Evolutionary conservation across 2,888 invertebrate genomes (phyloP).

Genomic region (Patella pellucida): DNA sequence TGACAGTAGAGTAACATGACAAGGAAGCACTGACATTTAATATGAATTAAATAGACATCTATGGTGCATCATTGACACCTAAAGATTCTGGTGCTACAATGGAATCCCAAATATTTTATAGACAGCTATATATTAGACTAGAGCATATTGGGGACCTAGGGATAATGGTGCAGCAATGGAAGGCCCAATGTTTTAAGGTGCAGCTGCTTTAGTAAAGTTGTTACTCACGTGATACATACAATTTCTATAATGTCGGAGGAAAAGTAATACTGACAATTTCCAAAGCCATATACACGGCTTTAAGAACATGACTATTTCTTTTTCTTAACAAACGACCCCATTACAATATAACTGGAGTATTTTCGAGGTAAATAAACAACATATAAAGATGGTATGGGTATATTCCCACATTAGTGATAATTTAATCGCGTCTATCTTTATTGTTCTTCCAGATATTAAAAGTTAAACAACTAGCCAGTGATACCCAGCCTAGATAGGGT

Average conservation of each 20-base stretch:
- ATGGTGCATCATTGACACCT: no score
- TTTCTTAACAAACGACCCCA: no score
- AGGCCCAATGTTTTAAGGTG: conserved; percentile 84
- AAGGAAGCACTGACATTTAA: conserved; percentile 59
- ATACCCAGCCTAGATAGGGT: conserved; percentile 84
- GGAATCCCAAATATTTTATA: conserved; percentile 31
- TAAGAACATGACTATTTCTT: no score
- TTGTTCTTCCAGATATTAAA: conserved; percentile 71
- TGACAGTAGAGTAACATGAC: no score
- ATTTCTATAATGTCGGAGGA: not conserved
- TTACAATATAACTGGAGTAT: no score
- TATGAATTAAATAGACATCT: conserved; percentile 37
- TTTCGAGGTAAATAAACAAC: no score
- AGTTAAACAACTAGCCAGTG: conserved; percentile 80
- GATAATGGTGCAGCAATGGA: conserved; percentile 91
- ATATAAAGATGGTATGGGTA: no score
- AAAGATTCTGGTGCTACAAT: no score
- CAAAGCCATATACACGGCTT: no score
- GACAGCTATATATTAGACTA: conserved; percentile 64
- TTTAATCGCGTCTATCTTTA: conserved; percentile 48
- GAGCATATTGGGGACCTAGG: conserved; percentile 80
- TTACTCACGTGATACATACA: conserved; percentile 75
- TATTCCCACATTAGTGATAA: not conserved
- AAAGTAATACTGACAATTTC: not conserved
- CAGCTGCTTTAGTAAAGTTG: conserved; percentile 83